These are phyloP conservation scores for Eupithecia dodoneata DNA, from an alignment of 2,888 invertebrate genomes.

Conservation along the genomic window DNA sequence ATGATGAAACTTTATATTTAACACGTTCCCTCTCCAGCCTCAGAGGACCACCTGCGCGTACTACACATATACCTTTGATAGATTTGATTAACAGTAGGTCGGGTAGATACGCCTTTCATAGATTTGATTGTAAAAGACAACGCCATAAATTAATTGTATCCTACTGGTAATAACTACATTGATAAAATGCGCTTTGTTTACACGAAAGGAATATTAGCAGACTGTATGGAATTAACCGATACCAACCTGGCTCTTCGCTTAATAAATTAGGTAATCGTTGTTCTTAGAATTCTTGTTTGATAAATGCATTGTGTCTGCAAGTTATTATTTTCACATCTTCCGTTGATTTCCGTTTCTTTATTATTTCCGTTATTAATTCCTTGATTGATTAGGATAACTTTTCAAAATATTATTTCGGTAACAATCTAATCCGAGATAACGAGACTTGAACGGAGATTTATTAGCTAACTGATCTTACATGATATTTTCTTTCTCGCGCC, in stretches of 20 bases:
- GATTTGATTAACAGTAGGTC: no score
- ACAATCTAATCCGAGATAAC: no score
- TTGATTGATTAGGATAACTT: background rate
- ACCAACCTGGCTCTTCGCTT: background rate
- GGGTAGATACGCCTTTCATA: no score
- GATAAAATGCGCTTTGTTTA: background rate
- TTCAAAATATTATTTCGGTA: background rate
- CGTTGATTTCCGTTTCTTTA: background rate
- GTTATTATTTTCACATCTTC: background rate
- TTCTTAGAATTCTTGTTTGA: background rate
- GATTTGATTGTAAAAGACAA: background rate
- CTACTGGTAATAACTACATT: constrained; percentile 7
- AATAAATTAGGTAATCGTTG: background rate
- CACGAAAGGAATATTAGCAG: background rate
- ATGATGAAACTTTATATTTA: background rate
- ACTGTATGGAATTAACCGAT: background rate
- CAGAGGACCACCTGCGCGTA: no score
- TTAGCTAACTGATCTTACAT: no score
- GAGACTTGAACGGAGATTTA: no score
- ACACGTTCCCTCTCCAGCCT: background rate
- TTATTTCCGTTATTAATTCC: background rate
- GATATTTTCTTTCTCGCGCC: no score
- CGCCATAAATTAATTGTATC: constrained; percentile 17
- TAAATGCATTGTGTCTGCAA: background rate
- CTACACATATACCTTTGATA: no score